Conservation (phyloP, 30 jellyfish, hydroid and myxozoan genomes). For the Rhopilema esculentum region DNA sequence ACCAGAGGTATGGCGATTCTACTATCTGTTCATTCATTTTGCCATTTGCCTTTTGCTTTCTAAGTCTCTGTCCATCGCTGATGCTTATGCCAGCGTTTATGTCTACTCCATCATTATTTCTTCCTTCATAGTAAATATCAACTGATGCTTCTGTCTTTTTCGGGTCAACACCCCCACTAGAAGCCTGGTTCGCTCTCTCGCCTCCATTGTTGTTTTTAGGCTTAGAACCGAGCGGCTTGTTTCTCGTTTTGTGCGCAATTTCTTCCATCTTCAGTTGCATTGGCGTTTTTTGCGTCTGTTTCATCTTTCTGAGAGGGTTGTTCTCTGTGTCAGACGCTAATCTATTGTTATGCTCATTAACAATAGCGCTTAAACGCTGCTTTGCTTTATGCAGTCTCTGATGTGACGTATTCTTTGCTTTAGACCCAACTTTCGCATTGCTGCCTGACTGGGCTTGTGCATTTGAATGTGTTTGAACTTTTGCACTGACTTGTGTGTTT, state of each 20-base stretch:
- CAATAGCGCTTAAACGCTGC: slow-evolving; percentile 7
- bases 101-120: slow-evolving; percentile 18
- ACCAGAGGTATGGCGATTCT: slow-evolving; percentile 32
- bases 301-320: slow-evolving; percentile 39
- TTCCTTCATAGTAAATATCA: slow-evolving; percentile 29
- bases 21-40: background rate
- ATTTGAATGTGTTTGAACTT: slow-evolving; percentile 21
- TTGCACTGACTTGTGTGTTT: slow-evolving; percentile 14
- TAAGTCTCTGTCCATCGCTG: background rate
- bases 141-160: slow-evolving; percentile 41
- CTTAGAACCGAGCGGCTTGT: slow-evolving; percentile 6
- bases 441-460: slow-evolving; percentile 20
- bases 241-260: slow-evolving; percentile 8
- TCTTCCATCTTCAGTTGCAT: slow-evolving; percentile 40
- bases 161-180: slow-evolving; percentile 6
- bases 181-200: background rate
- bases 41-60: background rate
- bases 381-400: slow-evolving; percentile 7
- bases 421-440: background rate
- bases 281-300: slow-evolving; percentile 45
- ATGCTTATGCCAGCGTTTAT: slow-evolving; percentile 29
- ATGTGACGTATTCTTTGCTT: slow-evolving; percentile 17
- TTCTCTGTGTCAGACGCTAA: slow-evolving; percentile 17
- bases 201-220: background rate
- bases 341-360: background rate